A percentile compares a stretch with the other conserved stretches of the same genome.
phyloP scores from a whole-genome alignment of 2,113 vertebrate species.

The Dendropsophus ebraccatus region DNA sequence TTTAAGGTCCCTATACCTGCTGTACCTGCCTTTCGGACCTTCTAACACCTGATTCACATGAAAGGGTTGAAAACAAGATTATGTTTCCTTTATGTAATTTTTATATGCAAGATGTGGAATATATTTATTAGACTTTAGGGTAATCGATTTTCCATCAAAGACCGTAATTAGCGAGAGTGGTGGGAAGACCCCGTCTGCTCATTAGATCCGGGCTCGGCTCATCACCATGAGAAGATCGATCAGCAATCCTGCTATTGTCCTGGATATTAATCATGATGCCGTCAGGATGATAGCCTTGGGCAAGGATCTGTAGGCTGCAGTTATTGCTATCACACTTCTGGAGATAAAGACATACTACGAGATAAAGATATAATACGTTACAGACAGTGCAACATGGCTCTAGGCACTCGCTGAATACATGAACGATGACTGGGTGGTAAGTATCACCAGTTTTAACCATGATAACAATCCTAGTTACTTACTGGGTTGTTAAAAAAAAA shows the following conservation, averaged over 20 bases:
- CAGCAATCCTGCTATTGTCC: slow-evolving; percentile 1
- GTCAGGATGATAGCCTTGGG: not conserved
- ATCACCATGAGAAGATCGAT: slow-evolving; percentile 23
- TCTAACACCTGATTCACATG: too few relatives aligned
- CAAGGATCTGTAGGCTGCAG: not conserved
- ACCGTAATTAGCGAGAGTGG: slow-evolving; percentile 4
- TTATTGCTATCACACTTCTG: not conserved
- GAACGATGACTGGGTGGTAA: not conserved
- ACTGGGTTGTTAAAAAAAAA: too few relatives aligned
- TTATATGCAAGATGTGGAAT: not conserved
- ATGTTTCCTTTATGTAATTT: not conserved
- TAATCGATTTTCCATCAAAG: not conserved
- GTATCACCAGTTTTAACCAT: not conserved
- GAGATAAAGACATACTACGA: not conserved
- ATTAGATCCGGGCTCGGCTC: slow-evolving; percentile 12
- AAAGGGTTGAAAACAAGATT: too few relatives aligned
- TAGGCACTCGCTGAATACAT: not conserved
- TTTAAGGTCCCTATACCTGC: too few relatives aligned
- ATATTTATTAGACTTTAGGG: not conserved
- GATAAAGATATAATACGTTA: not conserved
- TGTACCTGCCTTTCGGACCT: too few relatives aligned
- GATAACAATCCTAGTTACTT: not conserved
- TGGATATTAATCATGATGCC: slow-evolving; percentile 19
- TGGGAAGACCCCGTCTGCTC: not conserved
- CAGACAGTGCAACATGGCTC: not conserved